Percentiles rank a stretch among this genome's conserved stretches.
Conservation (phyloP, 1,140 invertebrate genomes). For the Paraescarpia echinospica region DNA sequence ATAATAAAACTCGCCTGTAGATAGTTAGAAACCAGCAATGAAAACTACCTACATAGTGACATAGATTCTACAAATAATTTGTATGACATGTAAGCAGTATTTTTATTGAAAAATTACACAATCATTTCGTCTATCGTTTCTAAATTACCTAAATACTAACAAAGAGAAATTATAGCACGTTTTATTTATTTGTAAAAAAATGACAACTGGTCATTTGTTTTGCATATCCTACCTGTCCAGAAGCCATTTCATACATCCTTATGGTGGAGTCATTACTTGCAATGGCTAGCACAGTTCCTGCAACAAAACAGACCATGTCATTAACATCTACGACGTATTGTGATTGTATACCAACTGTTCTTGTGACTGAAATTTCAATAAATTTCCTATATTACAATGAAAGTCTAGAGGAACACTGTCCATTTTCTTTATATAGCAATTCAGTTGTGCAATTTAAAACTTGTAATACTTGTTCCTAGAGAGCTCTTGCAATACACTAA, state of each 20-base stretch:
- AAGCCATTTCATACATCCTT: constrained; percentile 56
- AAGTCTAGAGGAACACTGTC: too few species aligned
- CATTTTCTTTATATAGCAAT: too few species aligned
- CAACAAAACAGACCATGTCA: not conserved
- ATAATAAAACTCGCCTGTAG: not conserved
- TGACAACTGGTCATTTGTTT: not conserved
- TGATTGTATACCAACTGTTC: too few species aligned
- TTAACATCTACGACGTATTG: not conserved
- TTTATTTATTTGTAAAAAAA: not conserved
- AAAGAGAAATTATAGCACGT: not conserved
- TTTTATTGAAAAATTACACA: not conserved
- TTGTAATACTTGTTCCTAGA: too few species aligned
- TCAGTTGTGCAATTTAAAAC: too few species aligned
- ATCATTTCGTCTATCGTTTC: not conserved
- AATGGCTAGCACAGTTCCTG: constrained; percentile 49
- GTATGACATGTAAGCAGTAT: not conserved
- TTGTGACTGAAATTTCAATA: too few species aligned
- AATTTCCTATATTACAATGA: too few species aligned
- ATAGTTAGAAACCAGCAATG: not conserved
- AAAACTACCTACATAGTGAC: not conserved
- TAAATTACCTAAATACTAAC: not conserved
- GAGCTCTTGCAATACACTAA: too few species aligned
- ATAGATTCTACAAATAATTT: not conserved
- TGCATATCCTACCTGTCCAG: constrained; percentile 47
- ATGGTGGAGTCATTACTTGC: constrained; percentile 55